phyloP scores from a whole-genome alignment of 1,140 invertebrate species.

The Anthonomus grandis region DNA sequence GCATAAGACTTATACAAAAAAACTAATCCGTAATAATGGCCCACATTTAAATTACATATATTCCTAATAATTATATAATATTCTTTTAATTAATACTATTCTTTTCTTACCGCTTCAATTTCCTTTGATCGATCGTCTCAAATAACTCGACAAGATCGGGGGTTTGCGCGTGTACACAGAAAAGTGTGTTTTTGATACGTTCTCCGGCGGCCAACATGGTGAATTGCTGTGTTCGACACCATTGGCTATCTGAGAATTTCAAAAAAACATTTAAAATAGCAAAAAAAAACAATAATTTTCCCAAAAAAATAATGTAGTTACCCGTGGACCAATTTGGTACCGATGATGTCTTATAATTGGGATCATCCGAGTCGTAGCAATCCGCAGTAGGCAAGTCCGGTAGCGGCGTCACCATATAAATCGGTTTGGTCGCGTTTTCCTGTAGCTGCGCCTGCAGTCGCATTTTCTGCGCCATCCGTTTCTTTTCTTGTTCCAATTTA shows the following conservation, averaged over 20 bases:
- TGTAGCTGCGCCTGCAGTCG: slow-evolving; percentile 45
- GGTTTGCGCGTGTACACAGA: slow-evolving; percentile 56
- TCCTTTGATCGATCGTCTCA: slow-evolving; percentile 59
- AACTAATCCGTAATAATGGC: no score
- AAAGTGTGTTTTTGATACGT: slow-evolving; percentile 55
- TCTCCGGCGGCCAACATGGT: slow-evolving; percentile 16
- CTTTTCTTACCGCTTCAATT: slow-evolving; percentile 55
- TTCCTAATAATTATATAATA: no score
- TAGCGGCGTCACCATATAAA: slow-evolving; percentile 49
- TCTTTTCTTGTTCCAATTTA: slow-evolving; percentile 53
- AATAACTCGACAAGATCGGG: slow-evolving; percentile 66
- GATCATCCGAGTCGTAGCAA: slow-evolving; percentile 53
- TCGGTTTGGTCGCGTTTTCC: slow-evolving; percentile 46
- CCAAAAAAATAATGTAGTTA: slow-evolving; percentile 30
- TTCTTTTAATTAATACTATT: no score
- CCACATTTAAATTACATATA: no score
- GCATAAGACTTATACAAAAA: no score
- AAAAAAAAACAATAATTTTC: background rate
- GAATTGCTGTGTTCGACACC: slow-evolving; percentile 4
- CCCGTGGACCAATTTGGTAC: slow-evolving; percentile 53
- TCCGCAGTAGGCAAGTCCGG: slow-evolving; percentile 54
- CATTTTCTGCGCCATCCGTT: slow-evolving; percentile 31
- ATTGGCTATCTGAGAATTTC: slow-evolving; percentile 14
- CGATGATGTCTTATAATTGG: slow-evolving; percentile 33
- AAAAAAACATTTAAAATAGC: slow-evolving; percentile 16